Evolutionary conservation across 2,888 invertebrate species (phyloP).

Genomic region (Neelides folsomi): DNA sequence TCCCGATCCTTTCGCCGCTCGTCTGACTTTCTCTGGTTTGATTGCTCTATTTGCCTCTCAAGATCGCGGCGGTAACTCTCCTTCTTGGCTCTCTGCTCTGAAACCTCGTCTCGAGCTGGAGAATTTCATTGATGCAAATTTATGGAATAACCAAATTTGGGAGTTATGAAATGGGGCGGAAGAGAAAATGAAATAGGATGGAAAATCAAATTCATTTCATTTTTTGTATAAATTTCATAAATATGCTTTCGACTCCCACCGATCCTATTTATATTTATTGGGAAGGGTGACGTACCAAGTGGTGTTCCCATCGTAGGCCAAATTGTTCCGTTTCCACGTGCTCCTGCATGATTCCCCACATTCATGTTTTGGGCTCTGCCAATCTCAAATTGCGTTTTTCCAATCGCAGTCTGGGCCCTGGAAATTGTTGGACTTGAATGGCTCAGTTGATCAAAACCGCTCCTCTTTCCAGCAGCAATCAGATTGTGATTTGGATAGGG

Average conservation of each 20-base stretch:
- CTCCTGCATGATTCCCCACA: background rate
- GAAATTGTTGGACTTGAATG: conserved; percentile 8
- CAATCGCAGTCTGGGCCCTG: conserved; percentile 12
- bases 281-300: background rate
- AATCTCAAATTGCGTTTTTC: conserved; percentile 9
- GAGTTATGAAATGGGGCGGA: background rate
- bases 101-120: too few species aligned
- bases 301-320: background rate
- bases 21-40: conserved; percentile 11
- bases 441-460: background rate
- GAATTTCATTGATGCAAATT: background rate
- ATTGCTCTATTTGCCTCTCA: conserved; percentile 23
- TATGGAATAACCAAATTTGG: background rate
- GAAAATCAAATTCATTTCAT: background rate
- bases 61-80: conserved; percentile 19
- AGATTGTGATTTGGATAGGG: background rate
- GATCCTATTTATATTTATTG: background rate
- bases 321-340: background rate
- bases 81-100: conserved; percentile 11
- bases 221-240: too few species aligned
- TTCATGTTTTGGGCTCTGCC: background rate
- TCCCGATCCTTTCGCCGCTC: conserved; percentile 15
- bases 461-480: conserved; percentile 3
- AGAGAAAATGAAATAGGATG: background rate
- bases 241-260: too few species aligned